Evolutionary conservation across 2,113 vertebrate species (phyloP), one percentile per base, ranked within the genome.

Genomic region (Dunckerocampus dactyliophorus): DNA sequence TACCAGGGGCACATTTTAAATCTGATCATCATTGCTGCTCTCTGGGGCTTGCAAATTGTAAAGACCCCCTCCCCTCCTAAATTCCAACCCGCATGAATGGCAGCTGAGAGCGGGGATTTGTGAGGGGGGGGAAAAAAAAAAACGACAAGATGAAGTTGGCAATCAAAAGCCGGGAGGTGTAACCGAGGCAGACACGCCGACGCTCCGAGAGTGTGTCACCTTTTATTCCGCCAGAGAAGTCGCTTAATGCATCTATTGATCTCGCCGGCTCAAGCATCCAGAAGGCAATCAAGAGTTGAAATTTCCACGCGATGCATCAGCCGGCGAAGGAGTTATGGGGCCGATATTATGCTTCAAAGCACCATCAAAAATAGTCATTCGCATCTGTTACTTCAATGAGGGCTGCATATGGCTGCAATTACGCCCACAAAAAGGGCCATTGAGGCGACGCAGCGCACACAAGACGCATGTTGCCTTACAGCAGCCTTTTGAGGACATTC

Each of bases 241-340:
- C 85, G 65, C 80, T 86, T 91, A 89, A 90, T 91, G 88, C 88
- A 80, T 85, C 86, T 88, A 92, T 92, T 92, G 90, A 92, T 92
- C 88, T 77, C 8, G 46, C 42, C 21, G 73, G 86, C 89, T 92
- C 82, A 79, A 89, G 88, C 79, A 90, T 85, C 88, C 88, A 88
- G 86, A 86, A 90, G 86, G 89, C 89, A 92, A 92, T 91, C 89
- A 37, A 90, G 82, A 83, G 82, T 82, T 71, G 86, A 84, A 83
- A 88, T 88, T 83, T 83, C 81, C 13, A 83, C 80, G 86, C 83
- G 72, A 81, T 86, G 85, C 81, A 84, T 85, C 83, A 88, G 85
- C 84, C 87, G 87, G 84, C 81, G 85, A 80, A 75, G 42, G 84
- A 82, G 87, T 76, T 76, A 83, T 76, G 85, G 89, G 39, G 13